These are phyloP conservation scores for Aphelenchoides bicaudatus DNA, from an alignment of 2,888 invertebrate species.

Conservation along the genomic window DNA sequence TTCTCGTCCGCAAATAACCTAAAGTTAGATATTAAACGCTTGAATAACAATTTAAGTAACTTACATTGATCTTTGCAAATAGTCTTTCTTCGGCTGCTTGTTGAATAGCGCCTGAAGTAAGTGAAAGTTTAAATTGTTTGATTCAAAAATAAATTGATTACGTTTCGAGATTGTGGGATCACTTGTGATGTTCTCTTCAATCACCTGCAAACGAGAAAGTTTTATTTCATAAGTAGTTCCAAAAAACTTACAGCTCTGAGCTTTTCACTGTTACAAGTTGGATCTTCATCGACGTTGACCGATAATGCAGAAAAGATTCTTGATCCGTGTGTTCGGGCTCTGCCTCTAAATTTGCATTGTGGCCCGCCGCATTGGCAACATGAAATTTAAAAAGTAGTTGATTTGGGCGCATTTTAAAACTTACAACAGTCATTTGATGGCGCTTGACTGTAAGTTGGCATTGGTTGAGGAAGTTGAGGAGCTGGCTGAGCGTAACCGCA, in stretches of 20 bases:
- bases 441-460: slow-evolving; percentile 29
- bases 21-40: background rate
- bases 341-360: slow-evolving; percentile 47
- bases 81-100: slow-evolving; percentile 56
- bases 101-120: slow-evolving; percentile 58
- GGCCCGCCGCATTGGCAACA: slow-evolving; percentile 54
- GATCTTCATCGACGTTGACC: slow-evolving; percentile 48
- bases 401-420: too few species aligned
- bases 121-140: too few species aligned
- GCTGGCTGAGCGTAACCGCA: slow-evolving; percentile 24
- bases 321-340: slow-evolving; percentile 52
- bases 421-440: slow-evolving; percentile 49
- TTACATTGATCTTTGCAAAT: slow-evolving; percentile 50
- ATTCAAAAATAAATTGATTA: too few species aligned
- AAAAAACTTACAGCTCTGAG: slow-evolving; percentile 48
- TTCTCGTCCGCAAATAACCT: slow-evolving; percentile 52
- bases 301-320: slow-evolving; percentile 41
- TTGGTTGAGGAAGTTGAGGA: slow-evolving; percentile 40
- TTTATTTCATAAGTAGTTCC: slow-evolving; percentile 37
- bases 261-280: slow-evolving; percentile 55
- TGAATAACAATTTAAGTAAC: background rate
- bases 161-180: slow-evolving; percentile 56
- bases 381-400: too few species aligned
- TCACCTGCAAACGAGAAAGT: slow-evolving; percentile 14
- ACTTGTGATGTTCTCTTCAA: slow-evolving; percentile 50